Evolutionary conservation across 2,113 vertebrate genomes (phyloP).

Genomic region (Calonectris borealis): DNA sequence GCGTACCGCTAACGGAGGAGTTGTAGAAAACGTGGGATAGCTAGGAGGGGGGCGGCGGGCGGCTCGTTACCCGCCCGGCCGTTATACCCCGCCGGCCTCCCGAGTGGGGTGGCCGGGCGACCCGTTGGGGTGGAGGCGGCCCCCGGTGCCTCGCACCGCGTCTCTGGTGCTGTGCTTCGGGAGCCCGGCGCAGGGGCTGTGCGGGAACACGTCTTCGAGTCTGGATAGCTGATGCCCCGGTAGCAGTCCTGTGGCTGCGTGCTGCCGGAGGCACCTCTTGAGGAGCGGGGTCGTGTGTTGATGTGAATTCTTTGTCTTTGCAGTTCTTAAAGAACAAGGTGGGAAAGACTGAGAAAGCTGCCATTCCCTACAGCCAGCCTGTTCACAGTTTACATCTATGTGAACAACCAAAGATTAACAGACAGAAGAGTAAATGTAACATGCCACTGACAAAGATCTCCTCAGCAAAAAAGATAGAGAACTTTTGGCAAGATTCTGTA

Average conservation of each 20-base stretch:
- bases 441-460: conserved; percentile 60
- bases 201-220: neutral
- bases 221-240: fast-evolving
- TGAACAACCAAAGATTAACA: conserved; percentile 75
- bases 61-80: no score
- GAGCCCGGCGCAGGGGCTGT: no score
- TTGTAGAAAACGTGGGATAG: no score
- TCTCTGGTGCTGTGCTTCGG: no score
- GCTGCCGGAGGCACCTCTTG: neutral
- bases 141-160: no score
- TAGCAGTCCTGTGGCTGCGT: fast-evolving
- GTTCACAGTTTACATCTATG: conserved; percentile 73
- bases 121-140: neutral
- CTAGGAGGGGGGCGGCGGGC: neutral
- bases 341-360: conserved; percentile 79
- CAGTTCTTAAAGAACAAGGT: conserved; percentile 89
- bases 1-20: neutral
- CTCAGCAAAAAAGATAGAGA: conserved; percentile 75
- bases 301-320: conserved; percentile 50
- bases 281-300: neutral
- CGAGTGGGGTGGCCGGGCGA: neutral
- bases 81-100: no score
- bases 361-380: conserved; percentile 69
- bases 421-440: conserved; percentile 79
- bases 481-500: conserved; percentile 74